Evolutionary conservation across 2,113 vertebrate species (phyloP).

Genomic region (Tautogolabrus adspersus): DNA sequence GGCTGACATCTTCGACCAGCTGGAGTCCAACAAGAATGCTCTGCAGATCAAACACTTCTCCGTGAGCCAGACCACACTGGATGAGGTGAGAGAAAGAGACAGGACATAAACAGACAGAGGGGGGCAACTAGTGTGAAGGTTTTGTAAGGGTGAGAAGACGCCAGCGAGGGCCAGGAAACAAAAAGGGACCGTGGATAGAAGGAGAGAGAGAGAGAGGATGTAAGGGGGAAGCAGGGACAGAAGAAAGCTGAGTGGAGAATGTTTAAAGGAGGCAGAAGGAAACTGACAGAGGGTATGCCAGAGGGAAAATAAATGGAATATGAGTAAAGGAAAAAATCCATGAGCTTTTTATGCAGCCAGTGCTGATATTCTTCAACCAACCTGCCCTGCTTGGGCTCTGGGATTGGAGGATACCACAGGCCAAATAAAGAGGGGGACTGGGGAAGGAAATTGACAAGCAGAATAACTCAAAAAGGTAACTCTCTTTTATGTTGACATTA

Average conservation of each 20-base stretch:
- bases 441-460: neutral
- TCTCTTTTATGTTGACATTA: neutral
- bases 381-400: constrained; percentile 59
- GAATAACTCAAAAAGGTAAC: constrained; percentile 13
- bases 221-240: constrained; percentile 47
- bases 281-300: constrained; percentile 72
- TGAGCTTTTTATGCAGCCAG: constrained; percentile 72
- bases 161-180: constrained; percentile 40
- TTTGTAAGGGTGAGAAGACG: constrained; percentile 50
- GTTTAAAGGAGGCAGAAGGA: constrained; percentile 68
- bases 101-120: constrained; percentile 29
- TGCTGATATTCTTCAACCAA: constrained; percentile 66
- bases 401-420: constrained; percentile 57
- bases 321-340: constrained; percentile 69
- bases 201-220: constrained; percentile 17
- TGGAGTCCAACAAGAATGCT: constrained; percentile 90
- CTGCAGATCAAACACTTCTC: constrained; percentile 96
- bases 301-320: constrained; percentile 77
- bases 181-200: constrained; percentile 43
- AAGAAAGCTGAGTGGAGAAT: constrained; percentile 68
- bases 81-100: constrained; percentile 89
- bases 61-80: constrained; percentile 95
- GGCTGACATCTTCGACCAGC: constrained; percentile 92
- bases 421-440: constrained; percentile 12
- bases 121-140: constrained; percentile 14